Evolutionary conservation across 2,888 invertebrate species (phyloP), one percentile per base, ranked within the genome.

Genomic region (Hypena proboscidalis): DNA sequence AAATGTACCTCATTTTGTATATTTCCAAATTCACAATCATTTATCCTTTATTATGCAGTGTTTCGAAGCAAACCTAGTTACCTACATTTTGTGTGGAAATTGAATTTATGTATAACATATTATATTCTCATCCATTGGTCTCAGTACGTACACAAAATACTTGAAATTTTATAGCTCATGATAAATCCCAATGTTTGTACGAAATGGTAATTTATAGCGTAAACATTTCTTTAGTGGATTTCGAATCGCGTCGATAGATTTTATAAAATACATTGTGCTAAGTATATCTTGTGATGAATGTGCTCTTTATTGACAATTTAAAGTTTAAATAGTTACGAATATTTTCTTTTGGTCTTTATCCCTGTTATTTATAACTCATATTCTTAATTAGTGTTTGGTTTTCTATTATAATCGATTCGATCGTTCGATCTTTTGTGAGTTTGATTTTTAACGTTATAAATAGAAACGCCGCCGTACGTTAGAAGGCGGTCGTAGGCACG

Each of bases 131-230:
- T 35, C 29, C 22, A 19, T 41, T 19, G 17, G 21, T 33, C n/a
- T 29, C 9, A 17, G n/a, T n/a, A n/a, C n/a, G n/a, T n/a, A n/a
- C n/a, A n/a, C n/a, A n/a, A n/a, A n/a, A n/a, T n/a, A n/a, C 36
- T 68, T 64, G 67, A 71, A 64, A 80, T 83, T 84, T 87, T 83
- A 86, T 80, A 68, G 70, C 50, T 68, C 70, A 78, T 87, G 84
- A 88, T 81, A 78, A 80, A 85, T 82, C 64, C 76, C 76, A 77
- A 79, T 86, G 85, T 88, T 87, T 85, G 76, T 78, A 67, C 82
- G 81, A 80, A 80, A 78, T 79, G 71, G 77, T 83, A 84, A 87
- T 88, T 87, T 88, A 90, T 87, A 43, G 74, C 58, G 69, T 86
- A 87, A 90, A 87, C 80, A 86, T 55, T 56, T 43, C 34, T 41